Conservation (phyloP, 2,888 invertebrate genomes). For the Cylindroiulus punctatus region DNA sequence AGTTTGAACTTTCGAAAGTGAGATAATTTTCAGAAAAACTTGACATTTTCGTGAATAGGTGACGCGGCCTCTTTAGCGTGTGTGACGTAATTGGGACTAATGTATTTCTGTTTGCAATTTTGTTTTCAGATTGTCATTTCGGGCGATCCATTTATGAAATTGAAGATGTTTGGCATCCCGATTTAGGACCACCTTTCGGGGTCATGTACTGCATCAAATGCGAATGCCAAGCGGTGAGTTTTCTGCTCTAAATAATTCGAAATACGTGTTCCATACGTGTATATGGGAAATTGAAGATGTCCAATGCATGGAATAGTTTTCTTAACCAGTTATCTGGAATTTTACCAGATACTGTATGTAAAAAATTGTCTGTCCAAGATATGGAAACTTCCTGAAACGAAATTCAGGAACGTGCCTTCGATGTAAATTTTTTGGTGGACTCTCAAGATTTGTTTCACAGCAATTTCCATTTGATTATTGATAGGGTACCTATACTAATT, state of each 20-base stretch:
- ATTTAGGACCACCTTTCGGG: slow-evolving; percentile 91
- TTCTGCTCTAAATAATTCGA: not conserved
- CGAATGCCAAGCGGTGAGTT: slow-evolving; percentile 92
- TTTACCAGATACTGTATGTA: too few species aligned
- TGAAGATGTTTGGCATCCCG: slow-evolving; percentile 91
- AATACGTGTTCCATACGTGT: too few species aligned
- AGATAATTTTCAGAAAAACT: slow-evolving; percentile 42
- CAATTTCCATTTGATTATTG: too few species aligned
- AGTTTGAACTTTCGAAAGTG: not conserved
- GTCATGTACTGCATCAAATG: slow-evolving; percentile 95
- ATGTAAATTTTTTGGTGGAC: too few species aligned
- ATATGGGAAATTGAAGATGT: too few species aligned
- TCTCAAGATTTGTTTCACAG: too few species aligned
- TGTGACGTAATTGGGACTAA: not conserved
- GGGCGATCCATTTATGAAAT: slow-evolving; percentile 87
- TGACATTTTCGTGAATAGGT: not conserved
- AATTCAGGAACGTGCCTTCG: too few species aligned
- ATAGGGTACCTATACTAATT: too few species aligned
- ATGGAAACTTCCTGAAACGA: too few species aligned
- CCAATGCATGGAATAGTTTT: too few species aligned
- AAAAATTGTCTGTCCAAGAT: too few species aligned
- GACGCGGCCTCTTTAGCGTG: not conserved
- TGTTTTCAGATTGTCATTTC: slow-evolving; percentile 88
- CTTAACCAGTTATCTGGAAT: too few species aligned
- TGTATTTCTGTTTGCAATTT: not conserved